Base-by-base conservation (phyloP, 2,113 vertebrate species). In the Xenus cinereus region DNA sequence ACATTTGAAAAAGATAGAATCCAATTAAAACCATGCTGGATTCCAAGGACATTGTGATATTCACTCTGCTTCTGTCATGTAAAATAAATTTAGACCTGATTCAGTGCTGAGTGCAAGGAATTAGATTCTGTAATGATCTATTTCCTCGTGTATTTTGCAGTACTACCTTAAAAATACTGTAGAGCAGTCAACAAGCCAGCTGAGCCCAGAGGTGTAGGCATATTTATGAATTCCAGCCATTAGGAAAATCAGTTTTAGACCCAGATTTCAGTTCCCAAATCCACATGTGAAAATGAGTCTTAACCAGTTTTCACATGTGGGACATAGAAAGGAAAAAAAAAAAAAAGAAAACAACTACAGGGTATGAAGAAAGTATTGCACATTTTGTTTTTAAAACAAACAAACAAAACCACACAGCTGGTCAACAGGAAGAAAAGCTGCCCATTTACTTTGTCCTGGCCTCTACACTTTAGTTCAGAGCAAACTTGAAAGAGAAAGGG, bases 21-120 rank as follows among this genome's bases (percentile, higher is more conserved):
- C 93, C 96, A 97, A 89, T 98, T 95, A 94, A 93, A 96, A 95
- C 39, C 84, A 86, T 63, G 79, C 84, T 88, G 57, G 73, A 96
- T 89, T 92, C 83, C 90, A 96, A 96, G 89, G 87, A 85, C 60
- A 80, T 95, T 88, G 93, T 17, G 9, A 94, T 79, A 93, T 87
- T 95, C 81, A 78, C 89, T 96, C 60, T 95, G 72, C 85, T 88
- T 96, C 76, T 96, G 86, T 91, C 63, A 80, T 51, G 62, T 90
- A 96, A 97, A 97, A 90, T 83, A 95, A 93, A 95, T 90, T 77
- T 54, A 83, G 88, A 84, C 22, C 57, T 18, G 32, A 80, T 84
- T 94, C 73, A 83, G 41, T 95, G 72, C 67, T 28, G 91, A 95
- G 82, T 68, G 48, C 46, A 48, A 57, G 78, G 68, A 93, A 96